These are phyloP conservation scores for Guaruba guarouba DNA, from an alignment of 2,113 vertebrate genomes.

Conservation along the genomic window DNA sequence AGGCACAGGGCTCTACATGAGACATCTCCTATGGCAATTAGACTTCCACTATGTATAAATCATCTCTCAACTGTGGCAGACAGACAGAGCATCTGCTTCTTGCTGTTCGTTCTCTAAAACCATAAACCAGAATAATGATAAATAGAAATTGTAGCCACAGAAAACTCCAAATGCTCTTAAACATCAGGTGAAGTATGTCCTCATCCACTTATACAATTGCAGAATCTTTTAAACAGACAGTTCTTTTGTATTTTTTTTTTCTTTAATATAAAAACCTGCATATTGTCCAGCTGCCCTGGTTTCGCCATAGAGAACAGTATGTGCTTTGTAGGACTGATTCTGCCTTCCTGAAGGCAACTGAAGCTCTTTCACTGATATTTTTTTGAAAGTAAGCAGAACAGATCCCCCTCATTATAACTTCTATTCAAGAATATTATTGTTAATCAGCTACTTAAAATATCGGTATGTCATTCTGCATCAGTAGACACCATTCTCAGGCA, in stretches of 20 bases:
- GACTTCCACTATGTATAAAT: neutral
- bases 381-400: neutral
- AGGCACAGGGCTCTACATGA: neutral
- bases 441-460: neutral
- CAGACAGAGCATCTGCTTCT: neutral
- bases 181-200: neutral
- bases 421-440: neutral
- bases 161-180: neutral
- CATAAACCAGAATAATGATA: neutral
- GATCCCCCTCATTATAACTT: neutral
- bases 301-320: neutral
- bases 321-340: neutral
- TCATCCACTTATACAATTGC: rapidly evolving
- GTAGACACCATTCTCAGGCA: neutral
- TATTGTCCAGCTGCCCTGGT: neutral
- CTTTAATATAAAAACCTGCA: neutral
- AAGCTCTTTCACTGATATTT: neutral
- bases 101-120: neutral
- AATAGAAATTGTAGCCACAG: neutral
- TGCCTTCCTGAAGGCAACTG: neutral
- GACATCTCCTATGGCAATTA: neutral
- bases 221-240: neutral
- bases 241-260: neutral
- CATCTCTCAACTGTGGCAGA: neutral
- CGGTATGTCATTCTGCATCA: neutral